phyloP scores from a whole-genome alignment of 2,797 vertebrate genomes.

The Remorina albescens region DNA sequence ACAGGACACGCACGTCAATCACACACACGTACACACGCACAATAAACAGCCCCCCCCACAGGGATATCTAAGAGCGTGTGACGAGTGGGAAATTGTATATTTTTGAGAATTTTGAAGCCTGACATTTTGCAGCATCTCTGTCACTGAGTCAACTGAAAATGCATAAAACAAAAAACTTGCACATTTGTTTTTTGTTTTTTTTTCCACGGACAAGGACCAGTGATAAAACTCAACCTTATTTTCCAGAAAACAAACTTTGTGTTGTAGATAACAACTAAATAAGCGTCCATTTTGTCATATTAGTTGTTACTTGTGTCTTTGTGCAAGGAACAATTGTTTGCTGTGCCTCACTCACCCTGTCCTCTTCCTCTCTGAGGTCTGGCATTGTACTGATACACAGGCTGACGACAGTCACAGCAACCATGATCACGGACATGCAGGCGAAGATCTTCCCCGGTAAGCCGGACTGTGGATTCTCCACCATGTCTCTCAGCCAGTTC shows the following conservation, averaged over 20 bases:
- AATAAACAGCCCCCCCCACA: slow-evolving; percentile 9
- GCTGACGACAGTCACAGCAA: slow-evolving; percentile 91
- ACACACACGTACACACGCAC: slow-evolving; percentile 17
- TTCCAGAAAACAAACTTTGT: slow-evolving; percentile 23
- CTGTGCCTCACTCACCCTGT: slow-evolving; percentile 88
- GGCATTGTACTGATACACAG: slow-evolving; percentile 93
- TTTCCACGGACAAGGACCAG: neutral
- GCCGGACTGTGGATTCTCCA: slow-evolving; percentile 92
- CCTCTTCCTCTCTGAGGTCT: slow-evolving; percentile 88
- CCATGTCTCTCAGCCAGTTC: slow-evolving; percentile 88
- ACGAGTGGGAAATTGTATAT: slow-evolving; percentile 31
- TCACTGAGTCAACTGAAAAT: slow-evolving; percentile 12
- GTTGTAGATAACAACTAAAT: slow-evolving; percentile 6
- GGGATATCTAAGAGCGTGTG: slow-evolving; percentile 37
- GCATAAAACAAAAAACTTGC: slow-evolving; percentile 12
- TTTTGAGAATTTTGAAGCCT: slow-evolving; percentile 9
- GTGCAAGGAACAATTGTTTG: neutral
- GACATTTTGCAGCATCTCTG: slow-evolving; percentile 34
- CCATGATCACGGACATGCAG: slow-evolving; percentile 90
- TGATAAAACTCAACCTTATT: neutral
- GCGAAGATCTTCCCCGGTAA: slow-evolving; percentile 91
- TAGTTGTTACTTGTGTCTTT: slow-evolving; percentile 24
- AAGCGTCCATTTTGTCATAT: slow-evolving; percentile 3
- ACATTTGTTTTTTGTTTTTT: neutral
- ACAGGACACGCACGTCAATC: slow-evolving; percentile 42